phyloP scores from a whole-genome alignment of 2,797 vertebrate genomes.

The Pelobates cultripes region DNA sequence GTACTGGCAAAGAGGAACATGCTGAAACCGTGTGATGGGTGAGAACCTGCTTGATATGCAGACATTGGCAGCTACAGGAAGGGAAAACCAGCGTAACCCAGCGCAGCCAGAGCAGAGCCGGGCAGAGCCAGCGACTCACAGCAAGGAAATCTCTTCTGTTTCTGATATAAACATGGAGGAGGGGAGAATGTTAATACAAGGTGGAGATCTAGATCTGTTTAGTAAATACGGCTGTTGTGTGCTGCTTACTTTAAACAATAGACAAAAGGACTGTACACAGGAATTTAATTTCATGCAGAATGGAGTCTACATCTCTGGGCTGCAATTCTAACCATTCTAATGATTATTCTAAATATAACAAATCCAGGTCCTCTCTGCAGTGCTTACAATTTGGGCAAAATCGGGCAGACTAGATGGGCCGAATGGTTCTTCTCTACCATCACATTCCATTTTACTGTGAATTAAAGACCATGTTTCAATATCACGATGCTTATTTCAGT shows the following conservation, averaged over 20 bases:
- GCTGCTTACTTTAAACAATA: not conserved
- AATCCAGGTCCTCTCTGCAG: too few relatives aligned
- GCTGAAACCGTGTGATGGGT: not conserved
- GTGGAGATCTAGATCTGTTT: not conserved
- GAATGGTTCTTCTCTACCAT: too few relatives aligned
- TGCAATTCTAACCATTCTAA: too few relatives aligned
- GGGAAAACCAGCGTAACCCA: not conserved
- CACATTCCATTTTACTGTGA: too few relatives aligned
- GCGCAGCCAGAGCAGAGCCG: not conserved
- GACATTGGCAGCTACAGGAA: not conserved
- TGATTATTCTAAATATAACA: too few relatives aligned
- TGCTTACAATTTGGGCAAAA: too few relatives aligned
- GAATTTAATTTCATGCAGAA: too few relatives aligned
- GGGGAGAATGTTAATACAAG: conserved; percentile 8
- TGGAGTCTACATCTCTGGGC: too few relatives aligned
- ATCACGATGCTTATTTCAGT: too few relatives aligned
- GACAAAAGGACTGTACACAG: too few relatives aligned
- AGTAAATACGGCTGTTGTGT: not conserved
- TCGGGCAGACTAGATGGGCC: too few relatives aligned
- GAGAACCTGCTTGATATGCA: not conserved
- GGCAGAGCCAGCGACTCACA: not conserved
- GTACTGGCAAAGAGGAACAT: not conserved
- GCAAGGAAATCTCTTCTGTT: not conserved
- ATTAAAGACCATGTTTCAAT: too few relatives aligned
- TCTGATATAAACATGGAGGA: conserved; percentile 5